Evolutionary conservation across 2,888 invertebrate species (phyloP).

Genomic region (Leucophenga maculata): DNA sequence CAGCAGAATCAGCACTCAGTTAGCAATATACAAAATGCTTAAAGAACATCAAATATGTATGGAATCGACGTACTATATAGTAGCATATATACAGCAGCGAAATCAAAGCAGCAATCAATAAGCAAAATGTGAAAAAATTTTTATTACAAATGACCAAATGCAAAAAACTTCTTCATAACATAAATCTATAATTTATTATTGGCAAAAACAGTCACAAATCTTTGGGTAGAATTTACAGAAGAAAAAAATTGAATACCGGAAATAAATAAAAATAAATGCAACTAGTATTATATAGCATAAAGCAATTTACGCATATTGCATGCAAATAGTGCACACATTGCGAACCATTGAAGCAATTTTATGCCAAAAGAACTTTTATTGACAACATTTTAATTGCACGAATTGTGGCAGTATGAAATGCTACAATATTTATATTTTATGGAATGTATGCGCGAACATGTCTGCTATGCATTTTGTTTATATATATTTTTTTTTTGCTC

Average conservation of each 20-base stretch:
- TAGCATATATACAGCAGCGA: too few species aligned
- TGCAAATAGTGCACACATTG: not conserved
- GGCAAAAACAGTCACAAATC: conserved; percentile 5
- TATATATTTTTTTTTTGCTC: too few species aligned
- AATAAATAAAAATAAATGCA: conserved; percentile 9
- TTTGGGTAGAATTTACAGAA: not conserved
- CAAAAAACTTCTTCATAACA: not conserved
- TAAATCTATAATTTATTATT: conserved; percentile 10
- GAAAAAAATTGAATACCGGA: too few species aligned
- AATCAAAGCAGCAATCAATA: too few species aligned
- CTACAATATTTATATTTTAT: conserved; percentile 35
- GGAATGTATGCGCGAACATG: conserved; percentile 21
- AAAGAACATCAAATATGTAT: too few species aligned
- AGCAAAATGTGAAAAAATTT: too few species aligned
- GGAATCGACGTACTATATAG: too few species aligned
- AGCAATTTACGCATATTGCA: not conserved
- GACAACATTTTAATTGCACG: conserved; percentile 61
- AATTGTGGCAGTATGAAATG: conserved; percentile 32
- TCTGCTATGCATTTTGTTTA: not conserved
- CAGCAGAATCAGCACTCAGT: too few species aligned
- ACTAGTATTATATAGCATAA: not conserved
- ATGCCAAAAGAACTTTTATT: conserved; percentile 32
- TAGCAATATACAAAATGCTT: too few species aligned
- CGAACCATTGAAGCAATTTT: conserved; percentile 26
- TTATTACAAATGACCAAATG: too few species aligned